phyloP scores from a whole-genome alignment of 2,888 invertebrate species.

The Troglohyphantes excavatus region DNA sequence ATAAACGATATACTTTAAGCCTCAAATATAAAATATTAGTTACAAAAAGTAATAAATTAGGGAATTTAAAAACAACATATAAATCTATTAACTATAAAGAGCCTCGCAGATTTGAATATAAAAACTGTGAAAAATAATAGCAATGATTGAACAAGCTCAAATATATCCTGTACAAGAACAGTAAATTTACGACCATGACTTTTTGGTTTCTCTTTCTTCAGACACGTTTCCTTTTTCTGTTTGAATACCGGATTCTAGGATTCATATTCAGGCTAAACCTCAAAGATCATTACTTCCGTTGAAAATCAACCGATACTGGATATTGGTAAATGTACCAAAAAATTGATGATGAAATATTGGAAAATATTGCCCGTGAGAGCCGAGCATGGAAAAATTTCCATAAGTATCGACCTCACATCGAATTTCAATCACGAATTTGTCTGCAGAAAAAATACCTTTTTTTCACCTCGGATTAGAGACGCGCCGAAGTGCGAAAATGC shows the following conservation, averaged over 20 bases:
- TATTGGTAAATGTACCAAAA: conserved; percentile 75
- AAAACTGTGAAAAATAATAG: background rate
- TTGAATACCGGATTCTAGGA: conserved; percentile 15
- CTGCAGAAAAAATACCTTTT: conserved; percentile 48
- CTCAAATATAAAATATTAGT: no score
- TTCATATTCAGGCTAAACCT: conserved; percentile 16
- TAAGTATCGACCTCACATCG: conserved; percentile 67
- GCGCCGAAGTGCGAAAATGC: conserved; percentile 62
- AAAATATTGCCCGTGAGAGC: conserved; percentile 64
- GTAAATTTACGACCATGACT: background rate
- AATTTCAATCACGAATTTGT: conserved; percentile 74
- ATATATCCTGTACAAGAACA: background rate
- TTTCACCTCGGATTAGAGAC: background rate
- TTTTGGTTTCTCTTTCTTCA: background rate
- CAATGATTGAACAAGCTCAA: background rate
- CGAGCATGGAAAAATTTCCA: conserved; percentile 46
- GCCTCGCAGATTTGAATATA: conserved; percentile 2
- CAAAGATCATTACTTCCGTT: conserved; percentile 64
- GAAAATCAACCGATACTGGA: conserved; percentile 64
- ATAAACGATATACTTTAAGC: no score
- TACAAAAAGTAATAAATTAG: no score
- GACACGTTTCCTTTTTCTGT: background rate
- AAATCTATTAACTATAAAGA: no score
- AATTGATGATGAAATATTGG: conserved; percentile 73
- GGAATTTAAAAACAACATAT: no score